Evolutionary conservation across 2,888 invertebrate genomes (phyloP), one percentile per base, ranked within the genome.

Genomic region (Andrena trimmerana): DNA sequence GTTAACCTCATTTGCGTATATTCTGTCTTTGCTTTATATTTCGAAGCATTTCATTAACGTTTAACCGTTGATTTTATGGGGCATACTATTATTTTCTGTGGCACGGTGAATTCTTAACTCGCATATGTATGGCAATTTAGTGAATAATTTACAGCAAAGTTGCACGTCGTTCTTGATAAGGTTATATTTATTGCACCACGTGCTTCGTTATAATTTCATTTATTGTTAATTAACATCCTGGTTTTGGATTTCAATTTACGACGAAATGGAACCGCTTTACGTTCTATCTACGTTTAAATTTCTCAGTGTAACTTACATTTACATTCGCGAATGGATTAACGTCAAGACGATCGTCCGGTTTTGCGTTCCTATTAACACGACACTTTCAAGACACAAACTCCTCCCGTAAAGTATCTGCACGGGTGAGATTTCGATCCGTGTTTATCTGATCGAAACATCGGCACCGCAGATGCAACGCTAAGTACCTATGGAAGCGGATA

Each of bases 401-500:
- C 16, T 36, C 50, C 59, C 66, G 31, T 57, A 3, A 27, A 57
- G 69, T 31, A 69, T 52, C n/a, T 36, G 68, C 67, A 62, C 54
- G 42, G 62, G 60, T n/a, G 42, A 67, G 16, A 42, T 76, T 48
- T 72, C 71, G 71, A 78, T 78, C 54, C 50, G n/a, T 62, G 48
- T 42, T 75, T 68, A 16, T 62, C 50, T 72, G 68, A 75, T 75
- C 76, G 67, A 74, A 73, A 81, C 52, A 74, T 72, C 71, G 48
- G 31, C 59, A 16, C 95, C 95, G 42, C 93, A 98, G 98, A 92
- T 97, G 97, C 91, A 97, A 97, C 95, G 98, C 98, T 0, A 98
- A 98, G 94, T 97, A 97, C 94, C 95, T 99, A 87, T 99, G 99
- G 99, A 98, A 98, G 94, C 96, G 99, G 90, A 98, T 98, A 91